phyloP scores from a whole-genome alignment of 2,888 invertebrate species.

The Agrochola circellaris region DNA sequence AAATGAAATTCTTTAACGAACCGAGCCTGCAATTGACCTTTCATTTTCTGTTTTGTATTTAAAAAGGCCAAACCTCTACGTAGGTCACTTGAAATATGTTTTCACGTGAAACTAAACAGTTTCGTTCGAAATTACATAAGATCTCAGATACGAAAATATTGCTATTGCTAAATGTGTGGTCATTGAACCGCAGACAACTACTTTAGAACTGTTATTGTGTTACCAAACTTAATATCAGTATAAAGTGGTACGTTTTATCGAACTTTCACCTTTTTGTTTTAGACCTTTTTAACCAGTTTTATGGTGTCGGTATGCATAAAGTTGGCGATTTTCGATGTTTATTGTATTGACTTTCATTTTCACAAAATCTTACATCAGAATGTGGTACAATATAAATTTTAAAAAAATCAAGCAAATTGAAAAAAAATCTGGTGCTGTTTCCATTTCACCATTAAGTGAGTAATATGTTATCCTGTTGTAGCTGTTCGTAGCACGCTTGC shows the following conservation, averaged over 20 bases:
- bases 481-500: slow-evolving; percentile 27
- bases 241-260: slow-evolving; percentile 20
- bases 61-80: neutral
- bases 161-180: slow-evolving; percentile 70
- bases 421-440: neutral
- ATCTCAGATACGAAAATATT: slow-evolving; percentile 66
- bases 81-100: neutral
- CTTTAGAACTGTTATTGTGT: slow-evolving; percentile 66
- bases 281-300: slow-evolving; percentile 7
- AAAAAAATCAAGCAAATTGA: neutral
- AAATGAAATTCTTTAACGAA: neutral
- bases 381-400: neutral
- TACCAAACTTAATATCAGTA: slow-evolving; percentile 41
- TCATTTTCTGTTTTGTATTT: neutral
- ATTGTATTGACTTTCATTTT: neutral
- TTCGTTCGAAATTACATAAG: slow-evolving; percentile 64
- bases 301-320: neutral
- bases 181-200: slow-evolving; percentile 70
- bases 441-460: neutral
- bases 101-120: slow-evolving; percentile 10
- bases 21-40: slow-evolving; percentile 1
- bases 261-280: slow-evolving; percentile 34
- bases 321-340: neutral
- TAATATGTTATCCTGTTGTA: slow-evolving; percentile 21
- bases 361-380: neutral